phyloP scores from a whole-genome alignment of 2,888 invertebrate species.

The Ellobium chinense region DNA sequence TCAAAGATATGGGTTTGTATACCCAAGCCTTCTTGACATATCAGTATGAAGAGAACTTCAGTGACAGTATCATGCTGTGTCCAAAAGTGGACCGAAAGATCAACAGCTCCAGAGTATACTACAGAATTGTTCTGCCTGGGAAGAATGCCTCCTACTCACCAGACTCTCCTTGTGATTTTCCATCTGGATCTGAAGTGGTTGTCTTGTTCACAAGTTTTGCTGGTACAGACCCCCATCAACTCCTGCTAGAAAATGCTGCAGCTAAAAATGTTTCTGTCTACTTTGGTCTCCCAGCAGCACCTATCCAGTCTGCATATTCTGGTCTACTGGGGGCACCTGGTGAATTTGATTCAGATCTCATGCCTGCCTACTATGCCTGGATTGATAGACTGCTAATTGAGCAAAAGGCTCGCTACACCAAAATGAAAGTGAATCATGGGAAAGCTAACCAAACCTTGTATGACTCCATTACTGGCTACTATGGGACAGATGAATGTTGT shows the following conservation, averaged over 20 bases:
- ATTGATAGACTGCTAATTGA: constrained; percentile 56
- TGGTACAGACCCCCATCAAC: constrained; percentile 64
- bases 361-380: constrained; percentile 58
- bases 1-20: constrained; percentile 53
- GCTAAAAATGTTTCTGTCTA: constrained; percentile 62
- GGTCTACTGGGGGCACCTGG: constrained; percentile 56
- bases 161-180: constrained; percentile 54
- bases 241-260: constrained; percentile 60
- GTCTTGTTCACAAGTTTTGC: constrained; percentile 66
- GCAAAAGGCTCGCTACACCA: constrained; percentile 57
- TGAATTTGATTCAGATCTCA: constrained; percentile 38
- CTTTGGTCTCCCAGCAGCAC: constrained; percentile 59
- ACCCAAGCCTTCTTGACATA: constrained; percentile 57
- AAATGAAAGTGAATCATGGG: not conserved
- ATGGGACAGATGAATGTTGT: constrained; percentile 52
- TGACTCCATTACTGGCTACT: constrained; percentile 55
- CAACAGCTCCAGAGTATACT: constrained; percentile 60
- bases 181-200: constrained; percentile 56
- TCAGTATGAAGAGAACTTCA: constrained; percentile 64
- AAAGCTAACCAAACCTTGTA: constrained; percentile 32
- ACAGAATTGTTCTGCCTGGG: constrained; percentile 60
- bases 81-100: constrained; percentile 62
- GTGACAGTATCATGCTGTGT: constrained; percentile 58
- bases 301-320: constrained; percentile 53
- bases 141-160: not conserved